Evolutionary conservation across 2,113 vertebrate genomes (phyloP).

Genomic region (Cryptomyrus ogoouensis): DNA sequence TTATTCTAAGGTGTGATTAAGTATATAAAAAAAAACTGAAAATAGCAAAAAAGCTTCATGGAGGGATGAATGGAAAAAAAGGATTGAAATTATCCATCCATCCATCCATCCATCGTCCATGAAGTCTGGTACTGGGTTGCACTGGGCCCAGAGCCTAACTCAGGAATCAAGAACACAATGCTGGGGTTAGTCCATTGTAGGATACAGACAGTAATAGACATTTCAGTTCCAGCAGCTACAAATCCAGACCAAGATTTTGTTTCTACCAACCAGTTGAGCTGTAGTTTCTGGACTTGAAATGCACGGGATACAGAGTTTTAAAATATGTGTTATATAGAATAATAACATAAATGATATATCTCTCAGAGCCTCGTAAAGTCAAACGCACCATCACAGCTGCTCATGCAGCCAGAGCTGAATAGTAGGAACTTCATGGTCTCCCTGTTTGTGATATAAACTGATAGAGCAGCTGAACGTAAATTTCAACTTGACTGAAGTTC

Average conservation of each 20-base stretch:
- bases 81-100: not conserved
- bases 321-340: not conserved
- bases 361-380: not conserved
- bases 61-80: not conserved
- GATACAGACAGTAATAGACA: too few species aligned
- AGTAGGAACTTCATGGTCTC: not conserved
- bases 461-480: not conserved
- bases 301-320: not conserved
- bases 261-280: too few species aligned
- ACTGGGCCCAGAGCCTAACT: not conserved
- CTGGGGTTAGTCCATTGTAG: not conserved
- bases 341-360: not conserved
- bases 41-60: not conserved
- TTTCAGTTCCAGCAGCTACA: too few species aligned
- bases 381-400: not conserved
- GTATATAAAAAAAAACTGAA: not conserved
- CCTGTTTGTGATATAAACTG: not conserved
- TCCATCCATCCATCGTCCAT: not conserved
- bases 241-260: too few species aligned
- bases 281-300: too few species aligned
- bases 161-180: not conserved
- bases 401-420: not conserved
- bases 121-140: not conserved
- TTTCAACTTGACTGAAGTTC: not conserved
- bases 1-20: not conserved